Base-by-base conservation (phyloP, 2,113 vertebrate species). In the Cardinalis cardinalis region DNA sequence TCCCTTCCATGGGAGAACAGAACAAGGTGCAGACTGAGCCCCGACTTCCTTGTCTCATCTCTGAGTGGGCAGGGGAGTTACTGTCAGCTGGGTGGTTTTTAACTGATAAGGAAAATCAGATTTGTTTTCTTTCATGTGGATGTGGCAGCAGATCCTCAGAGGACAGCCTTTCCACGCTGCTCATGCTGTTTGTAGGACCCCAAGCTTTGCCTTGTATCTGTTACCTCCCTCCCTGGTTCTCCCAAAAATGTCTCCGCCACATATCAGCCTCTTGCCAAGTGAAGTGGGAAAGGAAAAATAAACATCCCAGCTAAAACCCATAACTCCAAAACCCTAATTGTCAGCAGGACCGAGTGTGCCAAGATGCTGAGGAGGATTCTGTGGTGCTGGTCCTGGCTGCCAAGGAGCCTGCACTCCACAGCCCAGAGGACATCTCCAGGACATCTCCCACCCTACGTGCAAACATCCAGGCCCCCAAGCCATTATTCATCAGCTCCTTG, bases 211-310 rank as follows among this genome's bases (percentile, higher is more conserved):
- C 44, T 70, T 48, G 9, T 7, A 20, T 1, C 4, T 31, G 24
- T 59, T 80, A 58, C 59, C 38, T 48, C 38, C 51, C 56, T 41
- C 61, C 41, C 19, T 20, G 36, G 31, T 40, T 73, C 65, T 84
- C 73, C 40, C 65, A 81, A 73, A 59, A 84, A 29, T 0, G 3
- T 48, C 18, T 52, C 60, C 31, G 13, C 65, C 52, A 8, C 18
- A 1, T 12, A 31, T 7, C 69, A 81, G 10, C 69, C 12, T 40
- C 87, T 52, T 81, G 80, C 77, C 84, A 93, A 84, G 40, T 2
- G n/a, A 86, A 61, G 60, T 34, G 52, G 76, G 73, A 90, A 94
- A 83, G 61, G 64, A 87, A 88, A 92, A 92, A 55, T n/a, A 90
- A 90, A 86, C 51, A 84, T 44, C 44, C 31, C 80, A 71, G 70